Evolutionary conservation across 2,888 invertebrate genomes (phyloP), one percentile per base, ranked within the genome.

Genomic region (Dryobotodes eremita): DNA sequence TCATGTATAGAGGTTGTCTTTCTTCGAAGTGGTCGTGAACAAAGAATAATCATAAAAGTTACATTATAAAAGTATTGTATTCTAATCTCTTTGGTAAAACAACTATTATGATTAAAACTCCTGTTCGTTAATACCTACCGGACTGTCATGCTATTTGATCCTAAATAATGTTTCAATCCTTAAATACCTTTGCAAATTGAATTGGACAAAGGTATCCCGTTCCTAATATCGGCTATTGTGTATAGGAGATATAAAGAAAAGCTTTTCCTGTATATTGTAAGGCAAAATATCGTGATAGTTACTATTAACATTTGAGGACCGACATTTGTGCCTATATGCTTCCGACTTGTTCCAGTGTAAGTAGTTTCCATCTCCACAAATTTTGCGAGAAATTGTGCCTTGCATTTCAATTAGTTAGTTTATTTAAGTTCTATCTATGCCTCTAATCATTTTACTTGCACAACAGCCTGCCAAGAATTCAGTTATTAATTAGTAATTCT

Each of bases 401-500:
- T 76, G 78, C 77, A 80, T 86, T 85, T 83, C 77, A 85, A 86
- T 83, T 75, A 78, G 77, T 74, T 59, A 17, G 17, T 57, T 83
- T 65, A 80, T 77, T 85, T 42, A 77, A 26, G 65, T 70, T 48
- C 36, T 61, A 59, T 55, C 61, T 55, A 48, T 57, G 71, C 61
- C 64, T 71, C 15, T 62, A 53, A 57, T 79, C 64, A 68, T 59
- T 55, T 66, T 50, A 50, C 36, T 55, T n/a, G 36, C 7, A 15
- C 15, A 50, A 76, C n/a, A 57, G 80, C 55, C 26, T 48, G 23
- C 66, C 13, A 26, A 59, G 55, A 73, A 48, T 31, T 55, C 3
- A 55, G 42, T 46, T 50, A 53, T 55, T 62, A 72, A 50, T 23
- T 46, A 36, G 15, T 50, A 15, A 68, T 59, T 61, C 42, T 15